These are phyloP conservation scores for Cyanoderma ruficeps DNA, from an alignment of 2,113 vertebrate species.

Conservation along the genomic window DNA sequence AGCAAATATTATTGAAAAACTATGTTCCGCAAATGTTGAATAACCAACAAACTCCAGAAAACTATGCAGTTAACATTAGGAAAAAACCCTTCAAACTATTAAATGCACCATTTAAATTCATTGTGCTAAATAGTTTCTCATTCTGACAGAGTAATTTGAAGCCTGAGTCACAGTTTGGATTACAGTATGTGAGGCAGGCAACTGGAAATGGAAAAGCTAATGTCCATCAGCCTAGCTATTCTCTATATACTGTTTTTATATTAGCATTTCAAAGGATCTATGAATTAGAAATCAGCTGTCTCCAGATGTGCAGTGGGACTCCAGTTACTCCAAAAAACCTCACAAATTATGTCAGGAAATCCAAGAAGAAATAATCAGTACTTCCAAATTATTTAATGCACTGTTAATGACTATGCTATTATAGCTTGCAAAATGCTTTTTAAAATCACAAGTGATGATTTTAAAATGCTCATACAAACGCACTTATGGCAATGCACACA, in stretches of 20 bases:
- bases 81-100: not conserved
- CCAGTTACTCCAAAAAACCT: not conserved
- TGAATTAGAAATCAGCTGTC: slow-evolving; percentile 44
- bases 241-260: not conserved
- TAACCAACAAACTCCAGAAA: not conserved
- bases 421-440: not conserved
- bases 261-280: slow-evolving; percentile 41
- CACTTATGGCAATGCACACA: not conserved
- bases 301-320: slow-evolving; percentile 28
- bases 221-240: slow-evolving; percentile 22
- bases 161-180: slow-evolving; percentile 55
- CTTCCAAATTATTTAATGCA: slow-evolving; percentile 18
- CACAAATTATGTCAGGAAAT: slow-evolving; percentile 25
- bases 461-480: not conserved
- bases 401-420: not conserved
- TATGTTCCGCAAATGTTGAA: not conserved
- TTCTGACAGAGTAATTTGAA: slow-evolving; percentile 59
- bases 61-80: not conserved
- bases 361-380: slow-evolving; percentile 4
- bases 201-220: slow-evolving; percentile 26
- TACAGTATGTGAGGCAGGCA: slow-evolving; percentile 52
- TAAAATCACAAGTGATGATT: slow-evolving; percentile 12
- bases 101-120: slow-evolving; percentile 39
- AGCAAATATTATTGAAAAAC: not conserved
- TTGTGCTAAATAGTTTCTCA: slow-evolving; percentile 15